These are phyloP conservation scores for Menura novaehollandiae DNA, from an alignment of 2,113 vertebrate genomes.

Conservation along the genomic window DNA sequence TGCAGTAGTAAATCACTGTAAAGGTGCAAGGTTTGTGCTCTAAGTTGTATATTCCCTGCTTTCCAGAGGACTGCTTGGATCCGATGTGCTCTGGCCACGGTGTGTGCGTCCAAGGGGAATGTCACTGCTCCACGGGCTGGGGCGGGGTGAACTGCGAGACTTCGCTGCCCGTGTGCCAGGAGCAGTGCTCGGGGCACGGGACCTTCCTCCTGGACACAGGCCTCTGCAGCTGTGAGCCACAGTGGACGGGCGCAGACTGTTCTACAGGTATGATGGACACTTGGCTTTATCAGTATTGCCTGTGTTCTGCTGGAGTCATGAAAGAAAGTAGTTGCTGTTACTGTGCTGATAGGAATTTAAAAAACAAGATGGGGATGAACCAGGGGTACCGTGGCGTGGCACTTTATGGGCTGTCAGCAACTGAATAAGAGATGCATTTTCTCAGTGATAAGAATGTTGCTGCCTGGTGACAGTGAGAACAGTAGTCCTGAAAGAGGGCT, in stretches of 20 bases:
- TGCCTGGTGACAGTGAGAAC: background rate
- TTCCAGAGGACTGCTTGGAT: slow-evolving; percentile 90
- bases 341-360: background rate
- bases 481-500: background rate
- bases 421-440: background rate
- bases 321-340: background rate
- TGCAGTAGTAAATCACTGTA: background rate
- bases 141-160: slow-evolving; percentile 87
- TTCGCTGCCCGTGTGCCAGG: slow-evolving; percentile 88
- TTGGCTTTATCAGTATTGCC: fast-evolving
- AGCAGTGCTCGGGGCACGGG: slow-evolving; percentile 92
- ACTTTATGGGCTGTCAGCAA: background rate
- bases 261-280: slow-evolving; percentile 77
- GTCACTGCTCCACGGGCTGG: slow-evolving; percentile 91
- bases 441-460: background rate
- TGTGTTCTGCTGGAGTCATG: background rate
- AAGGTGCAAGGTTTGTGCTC: background rate
- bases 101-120: slow-evolving; percentile 90
- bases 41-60: background rate
- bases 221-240: slow-evolving; percentile 88
- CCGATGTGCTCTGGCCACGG: slow-evolving; percentile 89
- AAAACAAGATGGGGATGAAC: background rate
- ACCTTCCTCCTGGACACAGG: slow-evolving; percentile 86
- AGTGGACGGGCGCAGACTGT: slow-evolving; percentile 93
- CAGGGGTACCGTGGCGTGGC: background rate